Conservation (phyloP, 2,797 vertebrate genomes). For the Cossypha heuglini region DNA sequence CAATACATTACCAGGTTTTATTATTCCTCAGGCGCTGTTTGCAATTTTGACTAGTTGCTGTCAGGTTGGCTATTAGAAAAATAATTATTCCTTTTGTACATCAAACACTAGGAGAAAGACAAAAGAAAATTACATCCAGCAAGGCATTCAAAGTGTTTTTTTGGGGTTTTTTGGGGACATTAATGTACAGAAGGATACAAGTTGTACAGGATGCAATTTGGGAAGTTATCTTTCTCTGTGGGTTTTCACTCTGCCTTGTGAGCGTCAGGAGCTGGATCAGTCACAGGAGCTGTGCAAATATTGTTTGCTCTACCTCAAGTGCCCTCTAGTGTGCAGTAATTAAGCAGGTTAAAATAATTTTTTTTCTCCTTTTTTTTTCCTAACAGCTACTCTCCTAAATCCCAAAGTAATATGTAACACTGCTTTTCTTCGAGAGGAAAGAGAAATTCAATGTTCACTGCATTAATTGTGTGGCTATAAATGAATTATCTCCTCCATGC, state of each 20-base stretch:
- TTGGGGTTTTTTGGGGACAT: background rate
- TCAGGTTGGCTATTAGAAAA: background rate
- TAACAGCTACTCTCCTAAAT: conserved; percentile 20
- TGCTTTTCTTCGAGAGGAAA: conserved; percentile 4
- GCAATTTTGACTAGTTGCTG: conserved; percentile 48
- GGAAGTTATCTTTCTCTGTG: background rate
- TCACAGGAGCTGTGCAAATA: background rate
- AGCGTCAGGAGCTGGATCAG: background rate
- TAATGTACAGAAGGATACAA: background rate
- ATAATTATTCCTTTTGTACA: background rate
- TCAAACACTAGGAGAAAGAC: background rate
- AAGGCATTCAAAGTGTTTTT: background rate
- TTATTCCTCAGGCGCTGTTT: background rate
- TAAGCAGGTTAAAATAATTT: conserved; percentile 65
- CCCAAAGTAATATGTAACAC: background rate
- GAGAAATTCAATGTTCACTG: background rate
- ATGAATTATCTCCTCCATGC: background rate
- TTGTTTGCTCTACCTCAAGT: conserved; percentile 78
- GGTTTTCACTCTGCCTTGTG: background rate
- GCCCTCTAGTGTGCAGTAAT: conserved; percentile 90
- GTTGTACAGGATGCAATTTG: background rate
- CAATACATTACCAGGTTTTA: background rate
- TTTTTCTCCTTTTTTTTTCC: background rate
- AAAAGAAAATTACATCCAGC: background rate
- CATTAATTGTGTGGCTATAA: background rate